Conservation (phyloP, 2,888 invertebrate species). For the Protophormia terraenovae region DNA sequence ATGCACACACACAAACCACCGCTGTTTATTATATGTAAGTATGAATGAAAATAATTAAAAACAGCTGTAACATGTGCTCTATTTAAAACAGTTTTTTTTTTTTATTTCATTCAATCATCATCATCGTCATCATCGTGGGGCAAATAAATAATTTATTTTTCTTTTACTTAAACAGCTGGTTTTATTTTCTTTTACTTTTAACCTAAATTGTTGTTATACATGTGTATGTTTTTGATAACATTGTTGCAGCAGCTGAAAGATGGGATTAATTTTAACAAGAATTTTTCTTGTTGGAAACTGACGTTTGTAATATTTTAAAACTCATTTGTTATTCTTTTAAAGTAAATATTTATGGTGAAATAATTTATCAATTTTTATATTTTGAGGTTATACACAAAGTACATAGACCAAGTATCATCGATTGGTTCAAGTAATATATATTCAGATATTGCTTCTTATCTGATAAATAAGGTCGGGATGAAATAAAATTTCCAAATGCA, state of each 20-base stretch:
- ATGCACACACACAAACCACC: neutral
- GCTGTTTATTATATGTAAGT: neutral
- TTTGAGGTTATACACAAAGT: no score
- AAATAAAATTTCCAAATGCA: no score
- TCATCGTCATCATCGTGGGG: neutral
- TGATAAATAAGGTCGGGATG: no score
- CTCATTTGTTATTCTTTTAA: no score
- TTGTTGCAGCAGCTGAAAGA: neutral
- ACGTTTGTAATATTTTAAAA: no score
- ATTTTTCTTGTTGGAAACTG: neutral
- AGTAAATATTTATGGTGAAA: no score
- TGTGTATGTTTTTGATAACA: neutral
- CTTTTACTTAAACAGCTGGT: conserved; percentile 12
- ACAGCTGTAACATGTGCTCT: conserved; percentile 16
- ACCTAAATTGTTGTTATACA: conserved; percentile 12
- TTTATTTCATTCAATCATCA: neutral
- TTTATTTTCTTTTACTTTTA: neutral
- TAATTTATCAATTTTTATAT: no score
- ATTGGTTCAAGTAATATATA: no score
- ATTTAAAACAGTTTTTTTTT: neutral
- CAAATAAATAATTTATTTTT: neutral
- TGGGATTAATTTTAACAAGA: neutral
- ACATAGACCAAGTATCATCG: no score
- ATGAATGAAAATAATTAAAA: conserved; percentile 42
- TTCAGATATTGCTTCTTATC: no score